Evolutionary conservation across 2,113 vertebrate genomes (phyloP).

Genomic region (Chlamydotis undulata): DNA sequence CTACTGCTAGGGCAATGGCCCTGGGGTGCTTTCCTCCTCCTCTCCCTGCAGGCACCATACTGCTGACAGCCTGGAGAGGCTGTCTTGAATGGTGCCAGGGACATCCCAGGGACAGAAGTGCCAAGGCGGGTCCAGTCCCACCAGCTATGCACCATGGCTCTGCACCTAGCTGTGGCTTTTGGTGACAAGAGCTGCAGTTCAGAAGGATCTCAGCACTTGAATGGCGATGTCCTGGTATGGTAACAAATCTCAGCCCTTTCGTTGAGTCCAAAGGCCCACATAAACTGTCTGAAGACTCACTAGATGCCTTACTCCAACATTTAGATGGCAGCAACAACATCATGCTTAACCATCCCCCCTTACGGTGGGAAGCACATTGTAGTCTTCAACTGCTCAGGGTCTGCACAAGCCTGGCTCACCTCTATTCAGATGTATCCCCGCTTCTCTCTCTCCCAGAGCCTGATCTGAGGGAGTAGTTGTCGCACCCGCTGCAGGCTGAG

Average conservation of each 20-base stretch:
- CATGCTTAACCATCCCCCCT: background rate
- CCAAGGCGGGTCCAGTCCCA: background rate
- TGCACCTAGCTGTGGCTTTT: accelerated
- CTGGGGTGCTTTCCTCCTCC: background rate
- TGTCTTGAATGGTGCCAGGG: accelerated
- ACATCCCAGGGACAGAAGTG: background rate
- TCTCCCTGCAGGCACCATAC: accelerated
- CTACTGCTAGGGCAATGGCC: background rate
- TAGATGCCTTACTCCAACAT: background rate
- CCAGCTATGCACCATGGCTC: background rate
- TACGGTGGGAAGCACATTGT: background rate
- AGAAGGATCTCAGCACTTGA: background rate
- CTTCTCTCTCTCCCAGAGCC: accelerated
- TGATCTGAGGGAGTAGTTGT: background rate
- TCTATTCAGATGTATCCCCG: accelerated
- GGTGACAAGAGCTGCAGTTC: background rate
- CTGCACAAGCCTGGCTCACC: background rate
- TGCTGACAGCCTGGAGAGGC: background rate
- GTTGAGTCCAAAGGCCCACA: background rate
- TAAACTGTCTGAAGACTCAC: background rate
- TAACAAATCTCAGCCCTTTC: background rate
- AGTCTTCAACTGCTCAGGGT: accelerated
- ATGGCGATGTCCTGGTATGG: too few relatives aligned
- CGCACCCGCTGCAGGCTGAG: accelerated
- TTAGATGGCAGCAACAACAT: background rate